Evolutionary conservation across 64 coral and sea anemone species (phyloP).

Genomic region (Anthopleura sola): DNA sequence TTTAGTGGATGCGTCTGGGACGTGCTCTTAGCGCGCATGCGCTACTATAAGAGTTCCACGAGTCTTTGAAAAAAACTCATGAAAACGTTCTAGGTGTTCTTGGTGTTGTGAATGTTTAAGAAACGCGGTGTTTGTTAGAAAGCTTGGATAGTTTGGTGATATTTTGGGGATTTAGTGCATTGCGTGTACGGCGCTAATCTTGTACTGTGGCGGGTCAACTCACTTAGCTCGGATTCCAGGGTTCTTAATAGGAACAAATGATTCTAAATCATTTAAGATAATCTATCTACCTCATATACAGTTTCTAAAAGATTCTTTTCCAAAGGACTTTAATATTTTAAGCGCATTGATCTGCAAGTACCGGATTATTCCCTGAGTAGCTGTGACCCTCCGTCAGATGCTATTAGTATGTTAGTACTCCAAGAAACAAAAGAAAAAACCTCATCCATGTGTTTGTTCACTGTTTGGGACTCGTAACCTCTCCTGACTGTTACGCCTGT

Average conservation of each 20-base stretch:
- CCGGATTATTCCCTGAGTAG: background rate
- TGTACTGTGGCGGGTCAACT: background rate
- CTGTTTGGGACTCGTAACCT: background rate
- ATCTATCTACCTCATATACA: conserved; percentile 1
- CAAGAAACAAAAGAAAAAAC: background rate
- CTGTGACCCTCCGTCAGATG: background rate
- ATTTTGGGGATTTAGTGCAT: background rate
- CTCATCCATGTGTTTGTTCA: background rate
- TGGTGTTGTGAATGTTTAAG: background rate
- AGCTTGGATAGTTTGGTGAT: background rate
- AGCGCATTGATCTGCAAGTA: background rate
- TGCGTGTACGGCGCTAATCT: background rate
- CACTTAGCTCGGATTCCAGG: background rate
- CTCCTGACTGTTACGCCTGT: background rate
- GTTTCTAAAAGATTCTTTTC: background rate
- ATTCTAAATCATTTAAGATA: background rate
- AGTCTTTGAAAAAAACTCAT: background rate
- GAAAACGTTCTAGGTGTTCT: background rate
- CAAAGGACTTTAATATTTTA: background rate
- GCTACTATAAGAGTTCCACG: background rate
- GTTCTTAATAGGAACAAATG: background rate
- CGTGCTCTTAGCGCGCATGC: background rate
- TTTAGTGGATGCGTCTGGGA: background rate
- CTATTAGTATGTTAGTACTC: too few relatives aligned
- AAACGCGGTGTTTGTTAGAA: background rate